Base-by-base conservation (phyloP, 2,888 invertebrate genomes). In the Melinaea marsaeus region DNA sequence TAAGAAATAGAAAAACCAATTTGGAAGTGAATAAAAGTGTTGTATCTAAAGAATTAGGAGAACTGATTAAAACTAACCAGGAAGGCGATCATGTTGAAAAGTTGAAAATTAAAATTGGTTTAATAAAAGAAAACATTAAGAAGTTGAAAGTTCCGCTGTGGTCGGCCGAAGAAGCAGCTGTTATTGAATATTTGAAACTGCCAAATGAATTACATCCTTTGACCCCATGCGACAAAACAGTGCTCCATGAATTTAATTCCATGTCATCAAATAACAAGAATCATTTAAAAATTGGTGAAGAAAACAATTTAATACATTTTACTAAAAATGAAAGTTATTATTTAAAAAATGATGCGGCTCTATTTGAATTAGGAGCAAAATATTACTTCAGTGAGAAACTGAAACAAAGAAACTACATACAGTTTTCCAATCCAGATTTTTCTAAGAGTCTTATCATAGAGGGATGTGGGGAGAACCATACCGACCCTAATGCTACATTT, bases 381-480 rank as follows among this genome's bases (percentile, higher is more conserved):
- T 92, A 92, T 79, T 91, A 91, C 74, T 90, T 93, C 63, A 88
- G 80, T 60, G 77, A 84, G 3, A 71, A 83, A 11, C 74, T 91
- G 13, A 82, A 86, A 33, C 81, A 91, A 0, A 80, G 84, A 11
- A 84, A 91, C n/a, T 95, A 93, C 76, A 78, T 91, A 0, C 93
- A 93, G 74, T 93, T 95, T 73, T 93, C 94, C 0, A 96, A 95
- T 80, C 92, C 96, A 0, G 96, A 97, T 84, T 96, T 97, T 85
- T 92, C 93, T 4, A 93, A 95, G 62, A 95, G 95, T 76, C 84
- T 95, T 2, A 86, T 97, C 3, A 86, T 95, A 5, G 96, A 97
- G 86, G 96, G 95, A 57, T 92, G 94, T 73, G 94, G 94, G 2
- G 76, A 85, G 45, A 88, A 93, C 74, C 92, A 93, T 54, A 87